Base-by-base conservation (phyloP, 1,140 invertebrate genomes). In the Drosophila azteca region DNA sequence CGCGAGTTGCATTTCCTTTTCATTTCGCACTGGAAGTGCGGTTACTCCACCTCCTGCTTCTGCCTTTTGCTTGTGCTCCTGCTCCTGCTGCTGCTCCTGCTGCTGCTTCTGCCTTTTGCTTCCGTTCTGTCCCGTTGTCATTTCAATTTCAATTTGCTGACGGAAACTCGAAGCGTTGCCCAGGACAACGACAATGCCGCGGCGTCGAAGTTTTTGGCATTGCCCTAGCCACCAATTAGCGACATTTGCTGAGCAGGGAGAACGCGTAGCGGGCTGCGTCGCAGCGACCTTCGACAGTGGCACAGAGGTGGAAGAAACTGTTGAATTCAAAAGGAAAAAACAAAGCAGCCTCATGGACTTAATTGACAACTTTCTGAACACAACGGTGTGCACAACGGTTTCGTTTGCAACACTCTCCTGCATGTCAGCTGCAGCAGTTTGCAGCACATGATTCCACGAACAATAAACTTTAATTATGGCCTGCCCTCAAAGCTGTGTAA, bases 71-170 rank as follows among this genome's bases (percentile, higher is more conserved):
- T 60, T 39, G 51, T 44, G 48, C 46, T 51, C 24, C 45, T n/a
- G 61, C 7, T 48, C 44, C 48, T 54, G 49, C 20, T 43, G 6
- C 22, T 22, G 11, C 11, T 7, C 31, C 41, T 29, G 26, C 17
- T 20, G 15, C 51, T 13, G 1, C 3, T n/a, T 22, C 2, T 41
- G 8, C 7, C 15, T 35, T 6, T 8, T 13, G 35, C 4, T 39
- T 52, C n/a, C 31, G 54, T 53, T 72, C 35, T 39, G 11, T 70
- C 43, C 49, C 68, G 26, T 61, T 79, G 77, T 60, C 74, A 87
- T 85, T 85, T 75, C 78, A 78, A 85, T 87, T 85, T 87, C 82
- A 78, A 87, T 84, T 81, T 87, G 54, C 61, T 81, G 68, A 84
- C 81, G 72, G 72, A 84, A 80, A 77, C 59, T 52, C 66, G 68